These are phyloP conservation scores for Quadroppia sp. DNA, from an alignment of 2,888 invertebrate species.

Conservation along the genomic window DNA sequence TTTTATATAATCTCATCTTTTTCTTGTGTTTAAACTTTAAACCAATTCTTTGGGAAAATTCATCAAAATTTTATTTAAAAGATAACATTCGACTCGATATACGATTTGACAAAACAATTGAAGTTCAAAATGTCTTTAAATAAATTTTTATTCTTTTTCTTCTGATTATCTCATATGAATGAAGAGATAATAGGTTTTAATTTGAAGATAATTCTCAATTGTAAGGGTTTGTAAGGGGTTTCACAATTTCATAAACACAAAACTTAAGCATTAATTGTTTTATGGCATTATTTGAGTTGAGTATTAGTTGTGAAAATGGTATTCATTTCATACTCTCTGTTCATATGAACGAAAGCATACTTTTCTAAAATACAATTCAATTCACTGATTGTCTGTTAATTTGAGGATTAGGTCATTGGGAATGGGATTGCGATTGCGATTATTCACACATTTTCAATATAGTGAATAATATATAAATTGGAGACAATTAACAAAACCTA, in stretches of 20 bases:
- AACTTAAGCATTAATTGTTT: slow-evolving; percentile 2
- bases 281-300: neutral
- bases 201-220: slow-evolving; percentile 23
- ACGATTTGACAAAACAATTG: slow-evolving; percentile 31
- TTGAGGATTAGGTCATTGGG: slow-evolving; percentile 34
- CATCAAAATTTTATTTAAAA: slow-evolving; percentile 29
- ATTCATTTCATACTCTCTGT: neutral
- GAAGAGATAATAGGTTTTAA: slow-evolving; percentile 8
- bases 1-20: slow-evolving; percentile 15
- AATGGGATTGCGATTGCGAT: slow-evolving; percentile 14
- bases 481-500: slow-evolving; percentile 2
- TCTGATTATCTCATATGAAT: neutral
- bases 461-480: neutral
- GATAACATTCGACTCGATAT: slow-evolving; percentile 9
- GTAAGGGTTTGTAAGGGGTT: slow-evolving; percentile 12
- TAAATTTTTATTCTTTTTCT: slow-evolving; percentile 23
- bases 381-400: slow-evolving; percentile 18
- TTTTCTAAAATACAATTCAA: neutral
- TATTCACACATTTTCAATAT: slow-evolving; percentile 1
- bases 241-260: neutral
- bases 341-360: neutral
- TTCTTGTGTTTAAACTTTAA: neutral
- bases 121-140: slow-evolving; percentile 22
- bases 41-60: slow-evolving; percentile 27
- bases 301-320: neutral